phyloP scores from a whole-genome alignment of 2,888 invertebrate genomes.

The Drosophila histrio region DNA sequence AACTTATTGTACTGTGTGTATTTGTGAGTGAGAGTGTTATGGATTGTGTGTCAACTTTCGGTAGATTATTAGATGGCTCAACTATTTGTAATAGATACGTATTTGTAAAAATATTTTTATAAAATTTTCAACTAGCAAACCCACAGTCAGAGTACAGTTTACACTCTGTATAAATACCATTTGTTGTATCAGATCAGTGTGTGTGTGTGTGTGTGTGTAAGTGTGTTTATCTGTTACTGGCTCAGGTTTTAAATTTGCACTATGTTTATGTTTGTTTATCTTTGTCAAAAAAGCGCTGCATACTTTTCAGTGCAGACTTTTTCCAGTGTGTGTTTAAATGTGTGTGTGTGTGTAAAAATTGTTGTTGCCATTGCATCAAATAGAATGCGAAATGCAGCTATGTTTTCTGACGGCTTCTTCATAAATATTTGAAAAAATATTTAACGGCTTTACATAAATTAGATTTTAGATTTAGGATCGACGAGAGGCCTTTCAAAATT shows the following conservation, averaged over 20 bases:
- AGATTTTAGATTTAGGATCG: constrained; percentile 30
- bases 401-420: constrained; percentile 43
- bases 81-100: constrained; percentile 61
- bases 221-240: constrained; percentile 33
- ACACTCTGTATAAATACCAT: constrained; percentile 59
- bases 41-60: constrained; percentile 71
- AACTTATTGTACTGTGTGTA: constrained; percentile 2
- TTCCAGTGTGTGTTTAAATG: constrained; percentile 30
- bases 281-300: constrained; percentile 35
- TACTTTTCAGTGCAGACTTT: constrained; percentile 32
- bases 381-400: constrained; percentile 43
- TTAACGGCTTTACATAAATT: constrained; percentile 57
- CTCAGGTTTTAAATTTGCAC: constrained; percentile 70
- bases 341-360: constrained; percentile 15
- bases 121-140: constrained; percentile 75
- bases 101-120: constrained; percentile 64
- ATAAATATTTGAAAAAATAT: constrained; percentile 67
- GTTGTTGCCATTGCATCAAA: constrained; percentile 33
- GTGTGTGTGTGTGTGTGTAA: constrained; percentile 17
- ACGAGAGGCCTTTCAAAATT: constrained; percentile 44
- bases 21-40: constrained; percentile 17
- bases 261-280: constrained; percentile 51
- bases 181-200: background rate
- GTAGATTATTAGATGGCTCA: constrained; percentile 69
- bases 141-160: constrained; percentile 78